Evolutionary conservation across 1,140 invertebrate species (phyloP).

Genomic region (Uloborus diversus): DNA sequence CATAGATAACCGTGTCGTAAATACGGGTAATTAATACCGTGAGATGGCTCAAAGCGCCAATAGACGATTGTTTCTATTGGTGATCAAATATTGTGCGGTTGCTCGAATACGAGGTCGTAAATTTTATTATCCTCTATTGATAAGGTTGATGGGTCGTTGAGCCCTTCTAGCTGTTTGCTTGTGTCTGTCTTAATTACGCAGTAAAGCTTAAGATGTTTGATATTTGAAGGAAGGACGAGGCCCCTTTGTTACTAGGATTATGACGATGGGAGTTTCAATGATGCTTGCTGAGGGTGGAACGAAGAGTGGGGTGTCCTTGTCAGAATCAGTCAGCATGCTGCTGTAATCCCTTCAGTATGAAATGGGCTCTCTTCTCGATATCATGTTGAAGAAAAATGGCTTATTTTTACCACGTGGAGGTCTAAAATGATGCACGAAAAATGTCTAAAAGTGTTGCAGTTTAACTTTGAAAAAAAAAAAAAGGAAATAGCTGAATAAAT

Average conservation of each 20-base stretch:
- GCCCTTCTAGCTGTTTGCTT: slow-evolving; percentile 40
- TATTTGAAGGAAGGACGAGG: neutral
- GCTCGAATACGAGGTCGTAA: slow-evolving; percentile 18
- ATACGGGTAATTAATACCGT: slow-evolving; percentile 32
- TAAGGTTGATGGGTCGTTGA: slow-evolving; percentile 42
- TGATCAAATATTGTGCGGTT: slow-evolving; percentile 28
- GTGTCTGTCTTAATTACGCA: slow-evolving; percentile 35
- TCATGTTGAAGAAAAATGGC: too few relatives aligned
- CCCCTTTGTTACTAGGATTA: neutral
- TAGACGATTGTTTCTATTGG: slow-evolving; percentile 42
- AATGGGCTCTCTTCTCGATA: too few relatives aligned
- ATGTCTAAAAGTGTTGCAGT: too few relatives aligned
- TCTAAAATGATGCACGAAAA: too few relatives aligned
- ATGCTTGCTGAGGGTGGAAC: neutral
- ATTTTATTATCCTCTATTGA: slow-evolving; percentile 44
- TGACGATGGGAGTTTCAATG: neutral
- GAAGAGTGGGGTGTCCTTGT: neutral
- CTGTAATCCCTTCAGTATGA: too few relatives aligned
- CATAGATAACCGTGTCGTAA: slow-evolving; percentile 5
- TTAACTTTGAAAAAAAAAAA: too few relatives aligned
- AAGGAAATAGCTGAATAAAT: too few relatives aligned
- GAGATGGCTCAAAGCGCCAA: slow-evolving; percentile 29
- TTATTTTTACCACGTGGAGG: too few relatives aligned
- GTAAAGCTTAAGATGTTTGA: slow-evolving; percentile 25
- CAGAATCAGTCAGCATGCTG: neutral